Base-by-base conservation (phyloP, 2,888 invertebrate species). In the Machimus rusticus region DNA sequence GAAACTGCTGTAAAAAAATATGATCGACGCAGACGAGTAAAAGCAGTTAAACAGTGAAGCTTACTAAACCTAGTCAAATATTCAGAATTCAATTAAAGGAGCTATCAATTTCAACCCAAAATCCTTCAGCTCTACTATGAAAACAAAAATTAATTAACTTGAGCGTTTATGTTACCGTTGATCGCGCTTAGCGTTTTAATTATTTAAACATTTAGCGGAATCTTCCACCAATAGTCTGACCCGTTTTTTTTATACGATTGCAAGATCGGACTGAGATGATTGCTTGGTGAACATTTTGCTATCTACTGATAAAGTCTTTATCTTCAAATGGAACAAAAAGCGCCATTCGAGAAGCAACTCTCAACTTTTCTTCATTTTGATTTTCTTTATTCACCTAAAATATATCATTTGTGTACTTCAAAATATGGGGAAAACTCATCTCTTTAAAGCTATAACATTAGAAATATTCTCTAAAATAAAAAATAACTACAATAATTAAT, bases 401-500 rank as follows among this genome's bases (percentile, higher is more conserved):
- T 78, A 76, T 37, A 76, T 76, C 19, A 66, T 66, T 66, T 66
- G 66, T 66, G 66, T 66, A 12, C 23, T 23, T 66, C 28, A 66
- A 66, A 66, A 66, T 66, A 66, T 66, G 23, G 66, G 66, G 66
- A 66, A 23, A 66, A 66, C 66, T 19, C 66, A 66, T 43, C 46
- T 79, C 28, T 79, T 79, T 79, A 79, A 79, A 79, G 79, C 79
- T 79, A 39, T 46, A 79, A 79, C 79, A 46, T 79, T 79, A 43
- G 79, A 79, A 79, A 79, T 76, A 46, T 79, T 46, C 31, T 55
- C 81, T 66, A 78, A 78, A 81, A 46, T 81, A 81, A 51, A 81
- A 81, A 51, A 39, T 51, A 81, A 81, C 81, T 81, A 81, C 51
- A 51, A 55, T 46, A 81, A 55, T 81, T 46, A 55, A 81, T 51